These are phyloP conservation scores for Drosophila recens DNA, from an alignment of 2,888 invertebrate species.

Conservation along the genomic window DNA sequence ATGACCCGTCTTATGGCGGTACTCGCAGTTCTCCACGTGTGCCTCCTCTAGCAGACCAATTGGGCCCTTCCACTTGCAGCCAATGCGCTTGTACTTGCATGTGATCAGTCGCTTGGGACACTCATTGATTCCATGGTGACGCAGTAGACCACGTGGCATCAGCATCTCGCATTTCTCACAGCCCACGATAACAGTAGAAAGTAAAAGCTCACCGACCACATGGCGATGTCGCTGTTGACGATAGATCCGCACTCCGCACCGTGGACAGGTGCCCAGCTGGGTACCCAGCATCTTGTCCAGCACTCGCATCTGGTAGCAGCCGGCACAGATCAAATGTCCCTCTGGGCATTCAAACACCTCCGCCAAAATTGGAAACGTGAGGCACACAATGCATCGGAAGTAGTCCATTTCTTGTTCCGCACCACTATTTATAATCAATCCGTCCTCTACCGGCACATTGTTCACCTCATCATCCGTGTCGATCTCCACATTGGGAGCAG, in stretches of 20 bases:
- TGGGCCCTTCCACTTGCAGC: constrained; percentile 45
- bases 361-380: constrained; percentile 14
- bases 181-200: constrained; percentile 3
- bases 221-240: constrained; percentile 31
- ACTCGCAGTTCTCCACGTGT: constrained; percentile 27
- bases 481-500: not conserved
- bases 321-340: constrained; percentile 46
- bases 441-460: constrained; percentile 26
- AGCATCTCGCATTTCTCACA: constrained; percentile 27
- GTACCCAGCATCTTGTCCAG: constrained; percentile 42
- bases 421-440: rapidly evolving
- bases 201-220: not conserved
- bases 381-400: constrained; percentile 37
- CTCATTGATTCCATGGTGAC: not conserved
- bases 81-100: constrained; percentile 45
- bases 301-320: constrained; percentile 52
- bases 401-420: too few relatives aligned
- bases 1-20: constrained; percentile 14
- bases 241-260: constrained; percentile 40
- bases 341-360: constrained; percentile 31
- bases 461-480: constrained; percentile 29
- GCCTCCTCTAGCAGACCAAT: not conserved
- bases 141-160: constrained; percentile 21
- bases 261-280: constrained; percentile 44
- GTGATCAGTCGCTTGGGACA: constrained; percentile 17